Evolutionary conservation across 2,888 invertebrate species (phyloP).

Genomic region (Imbricaverruca yamaguchii): DNA sequence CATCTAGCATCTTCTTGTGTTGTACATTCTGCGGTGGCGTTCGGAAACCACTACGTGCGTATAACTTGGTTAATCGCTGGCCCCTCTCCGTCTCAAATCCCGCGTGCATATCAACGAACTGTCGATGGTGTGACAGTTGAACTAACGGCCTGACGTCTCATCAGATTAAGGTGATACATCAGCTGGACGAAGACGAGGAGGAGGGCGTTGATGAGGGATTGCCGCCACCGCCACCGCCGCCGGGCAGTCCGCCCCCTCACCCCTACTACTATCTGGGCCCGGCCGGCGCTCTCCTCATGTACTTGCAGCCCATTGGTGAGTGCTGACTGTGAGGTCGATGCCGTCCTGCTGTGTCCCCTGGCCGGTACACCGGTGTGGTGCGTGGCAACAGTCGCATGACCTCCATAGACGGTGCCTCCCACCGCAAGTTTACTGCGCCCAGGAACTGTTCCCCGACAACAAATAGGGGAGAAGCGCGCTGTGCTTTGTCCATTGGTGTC

Average conservation of each 20-base stretch:
- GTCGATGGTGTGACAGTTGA: background rate
- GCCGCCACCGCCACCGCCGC: slow-evolving; percentile 1
- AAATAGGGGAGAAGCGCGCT: too few species aligned
- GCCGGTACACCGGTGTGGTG: background rate
- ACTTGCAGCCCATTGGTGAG: slow-evolving; percentile 5
- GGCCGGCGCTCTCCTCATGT: slow-evolving; percentile 6
- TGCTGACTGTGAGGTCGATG: background rate
- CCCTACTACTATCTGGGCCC: slow-evolving; percentile 18
- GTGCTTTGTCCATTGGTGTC: background rate
- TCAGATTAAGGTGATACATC: background rate
- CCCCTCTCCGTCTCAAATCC: background rate
- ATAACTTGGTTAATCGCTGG: background rate
- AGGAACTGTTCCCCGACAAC: too few species aligned
- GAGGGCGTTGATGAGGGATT: background rate
- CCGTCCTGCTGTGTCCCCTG: background rate
- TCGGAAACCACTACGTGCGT: background rate
- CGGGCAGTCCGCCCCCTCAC: background rate
- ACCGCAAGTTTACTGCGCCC: background rate
- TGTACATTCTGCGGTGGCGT: background rate
- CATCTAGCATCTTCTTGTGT: background rate
- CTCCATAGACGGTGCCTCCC: background rate
- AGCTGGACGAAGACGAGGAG: background rate
- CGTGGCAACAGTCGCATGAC: background rate
- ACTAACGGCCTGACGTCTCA: background rate
- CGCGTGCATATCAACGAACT: background rate